phyloP scores from a whole-genome alignment of 2,888 invertebrate species.

The Sisyra terminalis region DNA sequence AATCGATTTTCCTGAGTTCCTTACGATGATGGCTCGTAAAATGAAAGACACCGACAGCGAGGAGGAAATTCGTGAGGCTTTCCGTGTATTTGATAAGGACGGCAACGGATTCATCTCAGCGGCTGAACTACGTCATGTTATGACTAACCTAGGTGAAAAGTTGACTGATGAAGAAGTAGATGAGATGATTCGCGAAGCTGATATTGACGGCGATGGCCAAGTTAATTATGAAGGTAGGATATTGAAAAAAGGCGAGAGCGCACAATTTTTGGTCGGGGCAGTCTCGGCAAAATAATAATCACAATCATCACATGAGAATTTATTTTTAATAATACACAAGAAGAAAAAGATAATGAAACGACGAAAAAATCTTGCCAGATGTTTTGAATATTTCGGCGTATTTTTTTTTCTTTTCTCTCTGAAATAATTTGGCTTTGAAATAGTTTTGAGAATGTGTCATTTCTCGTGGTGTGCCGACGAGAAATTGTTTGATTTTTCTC shows the following conservation, averaged over 20 bases:
- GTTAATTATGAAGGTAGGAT: conserved; percentile 84
- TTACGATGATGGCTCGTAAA: conserved; percentile 99
- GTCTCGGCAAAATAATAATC: not conserved
- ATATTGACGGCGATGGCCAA: conserved; percentile 98
- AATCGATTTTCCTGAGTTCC: conserved; percentile 99
- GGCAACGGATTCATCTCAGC: conserved; percentile 98
- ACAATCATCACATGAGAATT: too few species aligned
- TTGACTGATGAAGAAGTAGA: conserved; percentile 98
- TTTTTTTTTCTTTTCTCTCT: too few species aligned
- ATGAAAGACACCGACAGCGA: conserved; percentile 99
- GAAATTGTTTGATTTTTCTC: too few species aligned
- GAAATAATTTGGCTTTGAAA: too few species aligned
- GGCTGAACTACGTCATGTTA: conserved; percentile 95
- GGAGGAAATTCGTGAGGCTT: conserved; percentile 97
- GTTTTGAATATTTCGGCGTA: too few species aligned
- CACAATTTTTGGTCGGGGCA: not conserved
- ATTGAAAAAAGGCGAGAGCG: conserved; percentile 2
- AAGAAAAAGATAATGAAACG: too few species aligned
- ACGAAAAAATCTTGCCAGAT: too few species aligned
- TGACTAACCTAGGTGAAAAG: conserved; percentile 99
- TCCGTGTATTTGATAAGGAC: conserved; percentile 98
- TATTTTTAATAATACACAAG: too few species aligned
- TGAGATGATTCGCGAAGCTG: conserved; percentile 98
- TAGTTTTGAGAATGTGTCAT: too few species aligned
- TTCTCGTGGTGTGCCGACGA: too few species aligned